phyloP scores from a whole-genome alignment of 2,797 vertebrate species.

The Bradypodion ventrale region DNA sequence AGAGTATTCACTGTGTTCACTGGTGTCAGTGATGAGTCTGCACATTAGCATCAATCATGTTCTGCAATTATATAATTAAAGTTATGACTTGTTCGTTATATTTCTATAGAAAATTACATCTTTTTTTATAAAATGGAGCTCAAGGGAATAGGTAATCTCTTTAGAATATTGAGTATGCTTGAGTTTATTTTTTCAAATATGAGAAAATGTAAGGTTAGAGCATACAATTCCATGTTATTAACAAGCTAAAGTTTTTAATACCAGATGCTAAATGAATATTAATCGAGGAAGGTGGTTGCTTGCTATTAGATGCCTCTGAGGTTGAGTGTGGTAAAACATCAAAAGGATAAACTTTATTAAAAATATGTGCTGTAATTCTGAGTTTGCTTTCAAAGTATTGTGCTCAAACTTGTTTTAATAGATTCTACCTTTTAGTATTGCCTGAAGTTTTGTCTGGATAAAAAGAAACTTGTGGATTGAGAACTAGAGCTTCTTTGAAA shows the following conservation, averaged over 20 bases:
- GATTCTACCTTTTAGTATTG: slow-evolving; percentile 42
- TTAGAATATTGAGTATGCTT: slow-evolving; percentile 3
- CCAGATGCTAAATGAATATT: slow-evolving; percentile 44
- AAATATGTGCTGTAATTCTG: slow-evolving; percentile 18
- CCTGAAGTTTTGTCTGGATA: slow-evolving; percentile 42
- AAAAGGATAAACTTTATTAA: slow-evolving; percentile 52
- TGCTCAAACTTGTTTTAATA: slow-evolving; percentile 47
- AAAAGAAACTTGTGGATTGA: slow-evolving; percentile 21
- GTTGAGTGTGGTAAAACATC: slow-evolving; percentile 53
- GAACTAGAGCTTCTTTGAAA: neutral
- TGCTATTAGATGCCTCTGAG: slow-evolving; percentile 44
- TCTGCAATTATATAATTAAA: slow-evolving; percentile 13
- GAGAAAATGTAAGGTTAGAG: slow-evolving; percentile 33
- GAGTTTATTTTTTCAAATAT: slow-evolving; percentile 35
- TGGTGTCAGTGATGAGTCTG: neutral
- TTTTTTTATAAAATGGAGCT: slow-evolving; percentile 9
- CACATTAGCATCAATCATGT: neutral
- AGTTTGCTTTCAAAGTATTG: slow-evolving; percentile 37
- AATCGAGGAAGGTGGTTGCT: slow-evolving; percentile 43
- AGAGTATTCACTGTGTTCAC: neutral
- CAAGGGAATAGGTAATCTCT: neutral
- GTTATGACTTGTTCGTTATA: neutral
- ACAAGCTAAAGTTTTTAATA: slow-evolving; percentile 48
- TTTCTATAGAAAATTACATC: slow-evolving; percentile 23
- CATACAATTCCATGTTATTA: slow-evolving; percentile 42